A percentile compares a stretch with the other conserved stretches of the same genome.
Conservation (phyloP, 2,797 vertebrate species). For the Phoebastria nigripes region DNA sequence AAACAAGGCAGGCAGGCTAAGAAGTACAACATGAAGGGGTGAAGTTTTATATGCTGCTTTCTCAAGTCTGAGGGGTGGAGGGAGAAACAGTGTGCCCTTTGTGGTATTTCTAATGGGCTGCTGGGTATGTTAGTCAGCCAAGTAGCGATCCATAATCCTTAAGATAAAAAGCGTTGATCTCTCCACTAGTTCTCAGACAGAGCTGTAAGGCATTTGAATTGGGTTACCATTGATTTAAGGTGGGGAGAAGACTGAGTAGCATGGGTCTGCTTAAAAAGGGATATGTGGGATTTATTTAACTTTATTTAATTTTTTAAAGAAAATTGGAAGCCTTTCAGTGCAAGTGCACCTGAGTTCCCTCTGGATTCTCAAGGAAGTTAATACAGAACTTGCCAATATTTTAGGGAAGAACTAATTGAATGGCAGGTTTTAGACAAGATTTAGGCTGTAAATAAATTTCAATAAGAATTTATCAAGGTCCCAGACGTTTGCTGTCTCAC, state of each 20-base stretch:
- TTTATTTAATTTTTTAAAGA: slow-evolving; percentile 45
- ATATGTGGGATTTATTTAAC: slow-evolving; percentile 26
- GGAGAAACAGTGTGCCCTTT: slow-evolving; percentile 16
- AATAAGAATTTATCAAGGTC: neutral
- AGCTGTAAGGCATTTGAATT: slow-evolving; percentile 77
- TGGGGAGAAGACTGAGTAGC: slow-evolving; percentile 14
- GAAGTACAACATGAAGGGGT: neutral
- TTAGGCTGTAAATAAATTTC: neutral
- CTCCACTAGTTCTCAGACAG: slow-evolving; percentile 58
- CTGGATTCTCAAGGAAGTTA: neutral
- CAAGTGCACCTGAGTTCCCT: neutral
- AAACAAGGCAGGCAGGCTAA: slow-evolving; percentile 59
- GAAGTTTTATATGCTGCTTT: slow-evolving; percentile 56
- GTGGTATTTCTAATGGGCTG: slow-evolving; percentile 52
- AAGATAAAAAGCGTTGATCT: slow-evolving; percentile 70
- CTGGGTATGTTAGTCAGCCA: slow-evolving; percentile 39
- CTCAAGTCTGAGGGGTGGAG: slow-evolving; percentile 22
- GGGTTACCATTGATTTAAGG: slow-evolving; percentile 92
- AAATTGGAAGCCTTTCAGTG: slow-evolving; percentile 46
- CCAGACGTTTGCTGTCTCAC: neutral
- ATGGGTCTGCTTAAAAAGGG: slow-evolving; percentile 46
- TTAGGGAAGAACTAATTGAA: neutral
- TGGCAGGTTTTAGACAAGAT: neutral
- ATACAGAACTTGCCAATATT: neutral
- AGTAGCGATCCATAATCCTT: slow-evolving; percentile 59